These are phyloP conservation scores for Condylura cristata DNA, from an alignment of 2,113 vertebrate species.

Conservation along the genomic window DNA sequence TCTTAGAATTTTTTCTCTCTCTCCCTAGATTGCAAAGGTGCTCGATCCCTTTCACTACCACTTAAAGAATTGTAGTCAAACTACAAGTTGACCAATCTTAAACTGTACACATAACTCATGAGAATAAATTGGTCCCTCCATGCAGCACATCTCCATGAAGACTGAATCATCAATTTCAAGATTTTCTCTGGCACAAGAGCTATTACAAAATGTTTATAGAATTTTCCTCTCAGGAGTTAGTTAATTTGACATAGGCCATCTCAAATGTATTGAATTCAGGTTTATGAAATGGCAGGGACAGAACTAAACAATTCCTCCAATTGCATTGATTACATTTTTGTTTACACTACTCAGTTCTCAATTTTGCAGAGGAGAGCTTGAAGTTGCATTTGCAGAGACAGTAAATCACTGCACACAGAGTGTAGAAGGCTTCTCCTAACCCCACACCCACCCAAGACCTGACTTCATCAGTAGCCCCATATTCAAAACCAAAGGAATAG, in stretches of 20 bases:
- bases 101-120: no score
- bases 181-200: background rate
- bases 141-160: background rate
- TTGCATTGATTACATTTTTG: background rate
- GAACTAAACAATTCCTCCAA: background rate
- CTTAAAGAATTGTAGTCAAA: background rate
- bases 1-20: background rate
- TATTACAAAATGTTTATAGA: background rate
- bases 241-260: background rate
- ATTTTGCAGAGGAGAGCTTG: background rate
- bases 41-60: background rate
- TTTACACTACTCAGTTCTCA: background rate
- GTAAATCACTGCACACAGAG: background rate
- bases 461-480: background rate
- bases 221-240: background rate
- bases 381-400: background rate
- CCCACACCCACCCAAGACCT: background rate
- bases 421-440: background rate
- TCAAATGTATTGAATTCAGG: background rate
- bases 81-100: no score
- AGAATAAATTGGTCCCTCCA: background rate
- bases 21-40: background rate
- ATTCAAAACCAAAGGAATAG: background rate
- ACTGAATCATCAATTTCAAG: background rate
- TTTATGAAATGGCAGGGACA: background rate